Evolutionary conservation across 2,113 vertebrate genomes (phyloP), one percentile per base, ranked within the genome.

Genomic region (Mastomys coucha): DNA sequence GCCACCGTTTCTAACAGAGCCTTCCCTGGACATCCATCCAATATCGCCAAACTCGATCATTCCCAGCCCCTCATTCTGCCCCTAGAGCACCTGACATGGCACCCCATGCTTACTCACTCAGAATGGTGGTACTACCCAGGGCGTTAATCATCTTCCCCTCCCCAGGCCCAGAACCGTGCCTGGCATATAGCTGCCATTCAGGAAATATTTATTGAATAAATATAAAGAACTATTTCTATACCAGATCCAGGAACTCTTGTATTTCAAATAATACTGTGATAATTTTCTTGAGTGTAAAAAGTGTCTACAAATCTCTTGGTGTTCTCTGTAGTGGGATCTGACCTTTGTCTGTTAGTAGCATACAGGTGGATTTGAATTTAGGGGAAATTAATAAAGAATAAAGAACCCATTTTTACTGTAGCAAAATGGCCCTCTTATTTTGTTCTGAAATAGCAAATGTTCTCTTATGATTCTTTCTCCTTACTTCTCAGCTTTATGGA

Each of bases 381-480:
- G 78, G 20, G 20, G 2, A 75, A 82, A 93, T 85, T 49, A 84
- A 5, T 60, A 92, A 91, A 93, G 51, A 56, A 93, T 22, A 88
- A 81, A 88, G 33, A 97, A 51, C 1, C 8, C 36, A 93, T 26
- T 88, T 26, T 67, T 28, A 10, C 39, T 73, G 13, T 6, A 60
- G 45, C 42, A 88, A 95, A 91, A 78, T n/a, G 17, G 19, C 33
- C 76, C 91, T 91, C 22, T 86, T 93, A 51, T 36, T 26, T 94
- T 94, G 42, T 75, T 95, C 80, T 92, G 31, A 91, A 92, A 87
- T 58, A 96, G 77, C 91, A 82, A 92, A 65, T 93, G 85, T 97
- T 76, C 94, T 94, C 56, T 91, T 65, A 31, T 26, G 69, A 91
- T 91, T 76, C 58, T 92, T 93, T 96, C 94, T 93, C 92, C 73